A percentile compares a stretch with the other conserved stretches of the same genome.
phyloP scores from a whole-genome alignment of 2,888 invertebrate species.

The Drosophila conformis region DNA sequence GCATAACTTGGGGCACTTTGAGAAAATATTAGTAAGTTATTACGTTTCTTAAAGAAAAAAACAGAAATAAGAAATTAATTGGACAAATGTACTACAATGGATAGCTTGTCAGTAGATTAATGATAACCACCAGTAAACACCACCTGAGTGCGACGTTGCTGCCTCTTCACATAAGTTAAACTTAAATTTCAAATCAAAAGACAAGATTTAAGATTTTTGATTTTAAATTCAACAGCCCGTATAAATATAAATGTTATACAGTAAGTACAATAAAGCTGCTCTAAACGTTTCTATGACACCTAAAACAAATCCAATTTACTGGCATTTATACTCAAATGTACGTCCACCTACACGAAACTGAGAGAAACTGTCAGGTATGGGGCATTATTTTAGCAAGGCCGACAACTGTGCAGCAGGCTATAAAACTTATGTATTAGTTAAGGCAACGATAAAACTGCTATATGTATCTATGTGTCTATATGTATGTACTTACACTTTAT shows the following conservation, averaged over 20 bases:
- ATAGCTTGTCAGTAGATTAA: not conserved
- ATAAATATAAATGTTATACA: not conserved
- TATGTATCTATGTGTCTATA: not conserved
- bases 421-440: not conserved
- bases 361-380: conserved; percentile 4
- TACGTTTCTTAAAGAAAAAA: no score
- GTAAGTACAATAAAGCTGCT: not conserved
- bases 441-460: conserved; percentile 21
- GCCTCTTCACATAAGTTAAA: not conserved
- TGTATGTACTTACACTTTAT: conserved; percentile 88
- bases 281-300: not conserved
- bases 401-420: not conserved
- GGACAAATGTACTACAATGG: not conserved
- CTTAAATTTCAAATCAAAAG: not conserved
- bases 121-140: not conserved
- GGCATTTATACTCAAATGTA: conserved; percentile 7
- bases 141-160: not conserved
- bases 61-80: not conserved
- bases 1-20: not conserved
- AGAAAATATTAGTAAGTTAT: not conserved
- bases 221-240: not conserved
- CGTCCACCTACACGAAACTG: not conserved
- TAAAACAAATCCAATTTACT: conserved; percentile 4
- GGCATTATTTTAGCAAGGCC: not conserved
- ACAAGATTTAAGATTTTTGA: not conserved